Conservation (phyloP, 2,888 invertebrate genomes). For the Eurois occulta region DNA sequence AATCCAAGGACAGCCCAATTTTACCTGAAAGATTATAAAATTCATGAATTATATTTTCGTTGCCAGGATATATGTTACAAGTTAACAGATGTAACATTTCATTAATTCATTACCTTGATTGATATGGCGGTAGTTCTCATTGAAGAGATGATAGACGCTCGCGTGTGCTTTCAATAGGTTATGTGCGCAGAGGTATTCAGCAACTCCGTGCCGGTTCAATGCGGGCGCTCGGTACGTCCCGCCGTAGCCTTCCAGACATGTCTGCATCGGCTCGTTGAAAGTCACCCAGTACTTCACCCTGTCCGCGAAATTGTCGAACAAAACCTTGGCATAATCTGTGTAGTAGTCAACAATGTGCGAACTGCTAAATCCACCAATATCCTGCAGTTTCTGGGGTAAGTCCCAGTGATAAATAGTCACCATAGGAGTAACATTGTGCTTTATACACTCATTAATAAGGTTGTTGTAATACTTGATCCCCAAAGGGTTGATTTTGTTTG, state of each 20-base stretch:
- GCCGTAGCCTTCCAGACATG: slow-evolving; percentile 90
- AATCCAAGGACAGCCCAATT: slow-evolving; percentile 91
- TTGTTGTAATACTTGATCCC: slow-evolving; percentile 95
- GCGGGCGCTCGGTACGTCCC: slow-evolving; percentile 91
- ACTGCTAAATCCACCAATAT: slow-evolving; percentile 93
- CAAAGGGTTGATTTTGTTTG: slow-evolving; percentile 91
- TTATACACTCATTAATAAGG: slow-evolving; percentile 93
- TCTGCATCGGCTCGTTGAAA: slow-evolving; percentile 93
- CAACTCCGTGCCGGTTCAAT: slow-evolving; percentile 91
- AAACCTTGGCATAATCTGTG: slow-evolving; percentile 91
- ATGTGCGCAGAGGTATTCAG: slow-evolving; percentile 93
- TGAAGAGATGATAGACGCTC: slow-evolving; percentile 92
- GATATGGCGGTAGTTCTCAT: slow-evolving; percentile 89
- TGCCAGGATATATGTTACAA: background rate
- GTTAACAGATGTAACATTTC: background rate
- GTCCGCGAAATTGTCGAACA: slow-evolving; percentile 91
- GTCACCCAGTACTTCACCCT: slow-evolving; percentile 94
- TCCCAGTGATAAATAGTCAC: slow-evolving; percentile 94
- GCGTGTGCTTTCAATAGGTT: slow-evolving; percentile 94
- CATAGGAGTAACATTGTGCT: slow-evolving; percentile 92
- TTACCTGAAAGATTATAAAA: slow-evolving; percentile 82
- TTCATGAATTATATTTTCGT: background rate
- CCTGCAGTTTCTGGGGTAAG: slow-evolving; percentile 91
- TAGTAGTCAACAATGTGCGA: slow-evolving; percentile 92
- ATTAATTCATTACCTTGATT: slow-evolving; percentile 86